Evolutionary conservation across 2,113 vertebrate species (phyloP).

Genomic region (Dicerorhinus sumatrensis): DNA sequence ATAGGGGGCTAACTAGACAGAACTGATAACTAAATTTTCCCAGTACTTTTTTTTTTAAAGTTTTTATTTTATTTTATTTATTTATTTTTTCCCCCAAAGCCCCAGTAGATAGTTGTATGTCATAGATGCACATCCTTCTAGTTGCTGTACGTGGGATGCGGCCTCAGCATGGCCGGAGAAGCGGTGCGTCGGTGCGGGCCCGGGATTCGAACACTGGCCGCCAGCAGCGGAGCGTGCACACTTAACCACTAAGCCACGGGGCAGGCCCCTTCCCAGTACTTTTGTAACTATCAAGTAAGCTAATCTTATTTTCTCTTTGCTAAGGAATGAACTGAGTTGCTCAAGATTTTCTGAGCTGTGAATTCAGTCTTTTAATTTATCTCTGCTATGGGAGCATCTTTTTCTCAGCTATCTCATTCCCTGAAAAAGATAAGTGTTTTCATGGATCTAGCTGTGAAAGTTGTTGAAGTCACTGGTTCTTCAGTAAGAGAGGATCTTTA

Average conservation of each 20-base stretch:
- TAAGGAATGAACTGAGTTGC: neutral
- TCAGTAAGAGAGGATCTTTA: neutral
- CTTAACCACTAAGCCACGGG: too few relatives aligned
- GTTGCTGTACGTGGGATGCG: too few relatives aligned
- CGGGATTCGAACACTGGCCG: too few relatives aligned
- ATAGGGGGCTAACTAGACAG: neutral
- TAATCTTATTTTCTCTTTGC: constrained; percentile 4
- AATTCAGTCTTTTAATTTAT: constrained; percentile 4
- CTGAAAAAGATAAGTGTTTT: constrained; percentile 8
- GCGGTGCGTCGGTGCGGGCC: too few relatives aligned
- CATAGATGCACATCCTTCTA: too few relatives aligned
- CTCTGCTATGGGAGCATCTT: neutral
- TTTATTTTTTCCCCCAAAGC: too few relatives aligned
- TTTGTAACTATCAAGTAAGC: neutral
- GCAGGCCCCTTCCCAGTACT: neutral
- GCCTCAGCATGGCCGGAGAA: too few relatives aligned
- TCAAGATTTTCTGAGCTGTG: neutral
- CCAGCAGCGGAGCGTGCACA: too few relatives aligned
- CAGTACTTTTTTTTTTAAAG: neutral
- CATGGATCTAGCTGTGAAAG: constrained; percentile 1
- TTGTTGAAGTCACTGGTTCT: constrained; percentile 30
- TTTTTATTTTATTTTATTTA: too few relatives aligned
- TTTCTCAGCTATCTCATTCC: neutral
- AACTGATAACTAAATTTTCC: neutral
- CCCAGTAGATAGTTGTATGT: too few relatives aligned